phyloP scores from a whole-genome alignment of 2,797 vertebrate species.

The Notolabrus celidotus region DNA sequence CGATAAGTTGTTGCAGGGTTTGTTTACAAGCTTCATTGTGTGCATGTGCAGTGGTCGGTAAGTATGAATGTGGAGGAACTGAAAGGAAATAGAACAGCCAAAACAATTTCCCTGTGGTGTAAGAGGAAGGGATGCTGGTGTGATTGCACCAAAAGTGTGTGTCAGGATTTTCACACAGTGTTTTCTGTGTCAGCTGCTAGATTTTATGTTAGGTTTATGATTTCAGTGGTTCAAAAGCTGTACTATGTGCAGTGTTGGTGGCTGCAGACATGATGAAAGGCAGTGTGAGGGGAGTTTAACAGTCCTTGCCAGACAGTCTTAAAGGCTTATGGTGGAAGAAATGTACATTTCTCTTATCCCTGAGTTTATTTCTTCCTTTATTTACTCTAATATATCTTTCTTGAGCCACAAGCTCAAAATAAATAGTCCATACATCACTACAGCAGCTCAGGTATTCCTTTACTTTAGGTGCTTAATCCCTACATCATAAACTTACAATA shows the following conservation, averaged over 20 bases:
- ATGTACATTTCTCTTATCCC: too few relatives aligned
- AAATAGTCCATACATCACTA: too few relatives aligned
- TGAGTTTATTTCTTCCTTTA: too few relatives aligned
- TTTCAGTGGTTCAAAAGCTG: constrained; percentile 7
- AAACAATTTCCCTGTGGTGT: neutral
- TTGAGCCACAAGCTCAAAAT: too few relatives aligned
- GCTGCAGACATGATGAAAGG: too few relatives aligned
- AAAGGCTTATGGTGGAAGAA: too few relatives aligned
- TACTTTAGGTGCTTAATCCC: neutral
- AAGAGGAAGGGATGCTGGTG: neutral
- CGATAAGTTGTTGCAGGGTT: constrained; percentile 3
- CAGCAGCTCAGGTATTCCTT: too few relatives aligned
- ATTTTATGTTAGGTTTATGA: neutral
- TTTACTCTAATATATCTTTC: too few relatives aligned
- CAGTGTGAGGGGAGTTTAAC: too few relatives aligned
- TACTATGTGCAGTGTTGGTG: neutral
- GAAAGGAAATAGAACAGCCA: neutral
- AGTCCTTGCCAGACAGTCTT: too few relatives aligned
- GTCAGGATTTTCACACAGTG: neutral
- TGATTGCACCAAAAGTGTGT: constrained; percentile 7
- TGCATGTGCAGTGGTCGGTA: neutral
- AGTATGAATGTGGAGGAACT: neutral
- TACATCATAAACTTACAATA: neutral
- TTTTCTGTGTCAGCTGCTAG: constrained; percentile 1
- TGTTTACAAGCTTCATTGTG: constrained; percentile 20